Evolutionary conservation across 2,797 vertebrate species (phyloP), one percentile per base, ranked within the genome.

Genomic region (Arrhamphus sclerolepis): DNA sequence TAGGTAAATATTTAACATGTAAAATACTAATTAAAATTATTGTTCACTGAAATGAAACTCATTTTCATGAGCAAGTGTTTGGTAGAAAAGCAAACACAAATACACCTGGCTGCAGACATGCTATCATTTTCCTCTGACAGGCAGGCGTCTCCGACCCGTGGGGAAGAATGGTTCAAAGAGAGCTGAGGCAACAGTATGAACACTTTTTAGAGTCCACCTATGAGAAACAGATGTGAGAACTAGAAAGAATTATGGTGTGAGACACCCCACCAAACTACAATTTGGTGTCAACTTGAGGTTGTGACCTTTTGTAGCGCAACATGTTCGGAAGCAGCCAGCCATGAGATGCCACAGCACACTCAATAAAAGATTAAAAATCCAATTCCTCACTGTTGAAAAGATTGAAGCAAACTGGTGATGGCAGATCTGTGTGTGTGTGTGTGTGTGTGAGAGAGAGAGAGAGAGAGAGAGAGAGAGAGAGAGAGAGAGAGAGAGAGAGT

Each of bases 301-400:
- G 5, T 52, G 66, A 82, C 66, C 75, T 81, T 72, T 71, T 63
- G 54, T 58, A 48, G 70, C 69, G 66, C 56, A 76, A 58, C 78
- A 69, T 72, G 70, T 72, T 62, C 68, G 61, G 65, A 72, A 61
- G 66, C 66, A 70, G 56, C 39, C 71, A 58, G 31, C 72, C 79
- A 43, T 63, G 52, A 81, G 65, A 4, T 43, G 56, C 54, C 47
- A 31, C 43, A 47, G 48, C 72, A 52, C 68, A 77, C 56, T 75
- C 53, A 56, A 72, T 29, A 46, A 56, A 72, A 82, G 79, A 83
- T 80, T 82, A 85, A 81, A 80, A 90, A 80, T 66, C 61, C 65
- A 78, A 59, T 84, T 76, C 61, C 41, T 42, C 43, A 24, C 62
- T 21, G 38, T 9, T 71, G 56, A 76, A 70, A 66, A 46, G 46